phyloP scores from a whole-genome alignment of 1,140 invertebrate genomes.

The Subanguina moxae region DNA sequence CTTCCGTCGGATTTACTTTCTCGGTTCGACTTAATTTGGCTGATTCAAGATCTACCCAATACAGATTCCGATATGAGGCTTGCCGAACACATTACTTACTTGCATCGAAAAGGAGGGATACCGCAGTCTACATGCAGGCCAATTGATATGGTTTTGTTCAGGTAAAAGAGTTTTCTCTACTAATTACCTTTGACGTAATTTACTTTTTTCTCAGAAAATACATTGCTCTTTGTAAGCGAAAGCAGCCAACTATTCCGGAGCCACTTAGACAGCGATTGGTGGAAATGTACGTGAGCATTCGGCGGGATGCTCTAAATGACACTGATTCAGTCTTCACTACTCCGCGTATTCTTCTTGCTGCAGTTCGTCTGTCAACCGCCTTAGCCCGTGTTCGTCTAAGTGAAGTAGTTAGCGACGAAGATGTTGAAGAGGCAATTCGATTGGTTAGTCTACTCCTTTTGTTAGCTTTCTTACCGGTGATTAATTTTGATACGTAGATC shows the following conservation, averaged over 20 bases:
- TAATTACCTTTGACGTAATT: too few relatives aligned
- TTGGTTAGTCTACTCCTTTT: constrained; percentile 64
- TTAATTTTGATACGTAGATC: too few relatives aligned
- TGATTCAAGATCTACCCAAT: constrained; percentile 83
- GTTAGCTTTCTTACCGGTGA: too few relatives aligned
- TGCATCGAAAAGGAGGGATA: constrained; percentile 84
- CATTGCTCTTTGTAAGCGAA: constrained; percentile 82
- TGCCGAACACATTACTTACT: constrained; percentile 94
- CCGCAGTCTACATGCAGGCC: constrained; percentile 69
- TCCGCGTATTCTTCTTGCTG: constrained; percentile 83
- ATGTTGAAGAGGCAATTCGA: constrained; percentile 88
- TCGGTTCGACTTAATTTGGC: constrained; percentile 93
- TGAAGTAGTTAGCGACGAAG: constrained; percentile 82
- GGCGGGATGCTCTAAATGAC: constrained; percentile 82
- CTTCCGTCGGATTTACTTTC: constrained; percentile 94
- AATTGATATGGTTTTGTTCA: constrained; percentile 86
- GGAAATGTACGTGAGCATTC: constrained; percentile 85
- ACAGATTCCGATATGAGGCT: constrained; percentile 85
- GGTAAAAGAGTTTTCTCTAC: constrained; percentile 58
- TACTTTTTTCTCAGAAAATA: constrained; percentile 68
- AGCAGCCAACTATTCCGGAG: constrained; percentile 79
- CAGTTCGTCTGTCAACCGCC: constrained; percentile 87
- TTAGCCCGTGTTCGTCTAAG: constrained; percentile 77
- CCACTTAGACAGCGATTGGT: constrained; percentile 84
- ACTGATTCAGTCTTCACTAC: constrained; percentile 90